Base-by-base conservation (phyloP, 2,113 vertebrate species). In the Stegastes partitus region DNA sequence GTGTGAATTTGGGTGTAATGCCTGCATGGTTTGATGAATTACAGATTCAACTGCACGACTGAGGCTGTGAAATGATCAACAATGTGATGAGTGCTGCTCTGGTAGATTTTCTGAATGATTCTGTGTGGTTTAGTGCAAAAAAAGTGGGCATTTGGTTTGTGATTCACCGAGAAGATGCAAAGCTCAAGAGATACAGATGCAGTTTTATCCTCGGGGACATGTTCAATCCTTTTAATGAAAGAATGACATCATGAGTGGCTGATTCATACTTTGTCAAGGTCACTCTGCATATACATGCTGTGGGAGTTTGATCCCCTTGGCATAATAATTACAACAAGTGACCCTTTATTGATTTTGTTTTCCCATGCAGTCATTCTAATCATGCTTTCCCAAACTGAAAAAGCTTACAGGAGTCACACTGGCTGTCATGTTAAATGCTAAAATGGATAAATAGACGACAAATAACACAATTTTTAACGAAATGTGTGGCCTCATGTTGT, bases 21-120 rank as follows among this genome's bases (percentile, higher is more conserved):
- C 7, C 54, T 68, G 66, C 39, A 68, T 50, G 42, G 45, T 73
- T 68, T 51, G 26, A 70, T 34, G 37, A 50, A 39, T 44, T 44
- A 15, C 4, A 56, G 4, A 49, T 0, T 45, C 2, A 64, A 5
- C 16, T 19, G 39, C 5, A 44, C 55, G 16, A 47, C 42, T 16
- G 11, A 51, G 25, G 26, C 11, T 22, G 7, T 5, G 11, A 2
- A 3, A 19, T 63, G 1, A 57, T 23, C 22, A 39, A 56, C 18
- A 47, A 22, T 28, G 11, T 4, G 37, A 21, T 25, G 19, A 39
- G 15, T 49, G 61, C 37, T 4, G n/a, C 25, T 28, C 25, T 51
- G 21, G 45, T 2, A 28, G 28, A 54, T 39, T 44, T 58, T 59
- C 7, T 54, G 9, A 22, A 14, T 28, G 16, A 49, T 55, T 54